Evolutionary conservation across 2,113 vertebrate genomes (phyloP).

Genomic region (Oplegnathus fasciatus): DNA sequence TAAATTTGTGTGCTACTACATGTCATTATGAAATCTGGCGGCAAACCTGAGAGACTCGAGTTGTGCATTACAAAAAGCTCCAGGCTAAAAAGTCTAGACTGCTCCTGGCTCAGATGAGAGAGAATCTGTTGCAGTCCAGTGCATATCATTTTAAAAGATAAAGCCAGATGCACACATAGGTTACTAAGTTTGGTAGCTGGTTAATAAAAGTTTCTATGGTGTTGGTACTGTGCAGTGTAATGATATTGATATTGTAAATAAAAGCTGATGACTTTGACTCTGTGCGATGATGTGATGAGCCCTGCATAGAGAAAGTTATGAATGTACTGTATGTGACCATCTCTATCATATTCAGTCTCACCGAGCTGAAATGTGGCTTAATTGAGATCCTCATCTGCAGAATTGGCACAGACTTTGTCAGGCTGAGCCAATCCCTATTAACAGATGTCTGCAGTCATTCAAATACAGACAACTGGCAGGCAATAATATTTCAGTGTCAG

Average conservation of each 20-base stretch:
- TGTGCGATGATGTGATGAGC: not conserved
- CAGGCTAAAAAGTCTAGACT: slow-evolving; percentile 24
- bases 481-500: slow-evolving; percentile 9
- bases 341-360: slow-evolving; percentile 48
- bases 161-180: not conserved
- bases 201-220: not conserved
- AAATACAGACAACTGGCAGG: slow-evolving; percentile 13
- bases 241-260: not conserved
- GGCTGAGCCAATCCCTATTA: slow-evolving; percentile 17
- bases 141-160: not conserved
- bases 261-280: slow-evolving; percentile 6
- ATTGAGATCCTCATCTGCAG: slow-evolving; percentile 45
- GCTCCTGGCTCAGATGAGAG: slow-evolving; percentile 9
- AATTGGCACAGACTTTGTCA: slow-evolving; percentile 35
- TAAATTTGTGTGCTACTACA: not conserved
- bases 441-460: slow-evolving; percentile 46
- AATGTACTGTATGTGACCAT: slow-evolving; percentile 40
- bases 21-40: slow-evolving; percentile 24
- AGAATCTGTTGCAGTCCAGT: slow-evolving; percentile 2
- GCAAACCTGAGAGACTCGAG: not conserved
- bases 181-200: not conserved
- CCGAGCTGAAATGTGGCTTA: slow-evolving; percentile 38
- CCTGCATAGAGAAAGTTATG: not conserved
- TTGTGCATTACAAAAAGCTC: slow-evolving; percentile 18
- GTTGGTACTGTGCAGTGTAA: not conserved